A percentile compares a stretch with the other conserved stretches of the same genome.
These are phyloP conservation scores for Eupleurogrammus muticus DNA, from an alignment of 2,797 vertebrate species.

Conservation along the genomic window DNA sequence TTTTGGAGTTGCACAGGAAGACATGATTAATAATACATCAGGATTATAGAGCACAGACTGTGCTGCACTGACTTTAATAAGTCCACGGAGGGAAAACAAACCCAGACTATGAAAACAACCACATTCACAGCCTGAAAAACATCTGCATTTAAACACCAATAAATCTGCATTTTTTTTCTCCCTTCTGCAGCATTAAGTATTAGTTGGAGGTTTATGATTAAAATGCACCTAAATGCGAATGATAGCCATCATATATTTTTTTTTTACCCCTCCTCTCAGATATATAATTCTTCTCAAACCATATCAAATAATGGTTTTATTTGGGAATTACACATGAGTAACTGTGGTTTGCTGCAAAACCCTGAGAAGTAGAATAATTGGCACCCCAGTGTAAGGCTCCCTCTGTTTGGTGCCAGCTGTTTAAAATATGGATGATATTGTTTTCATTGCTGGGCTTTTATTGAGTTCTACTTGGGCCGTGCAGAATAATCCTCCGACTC, in stretches of 20 bases:
- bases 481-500: constrained; percentile 79
- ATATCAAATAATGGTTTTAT: constrained; percentile 59
- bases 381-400: constrained; percentile 82
- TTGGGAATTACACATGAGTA: constrained; percentile 70
- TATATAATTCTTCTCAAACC: constrained; percentile 40
- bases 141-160: constrained; percentile 74
- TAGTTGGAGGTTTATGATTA: constrained; percentile 53
- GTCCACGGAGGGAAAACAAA: constrained; percentile 80
- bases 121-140: constrained; percentile 66
- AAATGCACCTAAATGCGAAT: constrained; percentile 48
- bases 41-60: constrained; percentile 81
- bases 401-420: constrained; percentile 82
- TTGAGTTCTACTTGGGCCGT: constrained; percentile 81
- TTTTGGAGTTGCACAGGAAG: constrained; percentile 74
- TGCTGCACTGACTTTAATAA: constrained; percentile 83
- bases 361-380: constrained; percentile 85
- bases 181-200: constrained; percentile 31
- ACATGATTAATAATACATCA: constrained; percentile 86
- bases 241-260: constrained; percentile 32
- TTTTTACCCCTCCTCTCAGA: constrained; percentile 30
- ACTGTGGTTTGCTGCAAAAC: constrained; percentile 69
- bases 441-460: constrained; percentile 83
- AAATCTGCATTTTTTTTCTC: constrained; percentile 52
- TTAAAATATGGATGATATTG: constrained; percentile 89
- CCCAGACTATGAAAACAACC: constrained; percentile 72